phyloP scores from a whole-genome alignment of 92 coral and sea anemone genomes.

The Heteractis magnifica region DNA sequence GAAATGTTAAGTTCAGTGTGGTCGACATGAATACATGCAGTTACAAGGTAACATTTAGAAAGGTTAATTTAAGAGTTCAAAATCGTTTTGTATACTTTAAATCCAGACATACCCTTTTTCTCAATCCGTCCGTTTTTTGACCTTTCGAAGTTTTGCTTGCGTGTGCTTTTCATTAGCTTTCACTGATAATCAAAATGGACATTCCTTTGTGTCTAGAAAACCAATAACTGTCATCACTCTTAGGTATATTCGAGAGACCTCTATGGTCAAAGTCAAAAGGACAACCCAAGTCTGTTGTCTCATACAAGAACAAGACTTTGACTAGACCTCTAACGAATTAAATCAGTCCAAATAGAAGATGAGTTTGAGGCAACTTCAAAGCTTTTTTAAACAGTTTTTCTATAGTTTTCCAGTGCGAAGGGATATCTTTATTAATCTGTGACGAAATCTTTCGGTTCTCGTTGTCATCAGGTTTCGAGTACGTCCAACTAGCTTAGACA shows the following conservation, averaged over 20 bases:
- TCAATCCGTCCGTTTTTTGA: background rate
- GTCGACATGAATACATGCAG: background rate
- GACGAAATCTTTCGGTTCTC: conserved; percentile 13
- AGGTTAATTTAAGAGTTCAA: conserved; percentile 1
- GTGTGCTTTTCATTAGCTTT: conserved; percentile 21
- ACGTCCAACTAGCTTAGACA: conserved; percentile 3
- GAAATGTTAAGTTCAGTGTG: too few relatives aligned
- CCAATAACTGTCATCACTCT: conserved; percentile 39
- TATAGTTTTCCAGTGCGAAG: background rate
- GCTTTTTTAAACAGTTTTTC: background rate
- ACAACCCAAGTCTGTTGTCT: conserved; percentile 15
- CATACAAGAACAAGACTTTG: background rate
- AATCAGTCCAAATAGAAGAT: background rate
- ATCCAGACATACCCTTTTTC: background rate
- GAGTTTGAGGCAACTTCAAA: background rate
- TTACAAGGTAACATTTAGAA: background rate
- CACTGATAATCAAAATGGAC: conserved; percentile 12
- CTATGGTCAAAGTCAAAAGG: conserved; percentile 15
- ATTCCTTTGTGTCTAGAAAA: conserved; percentile 36
- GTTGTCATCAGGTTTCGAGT: conserved; percentile 31
- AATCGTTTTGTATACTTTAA: background rate
- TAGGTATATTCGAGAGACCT: conserved; percentile 1
- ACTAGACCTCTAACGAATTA: background rate
- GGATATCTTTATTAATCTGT: background rate
- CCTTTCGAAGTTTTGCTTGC: background rate